A percentile compares a stretch with the other conserved stretches of the same genome.
These are phyloP conservation scores for Anser brachyrhynchus DNA, from an alignment of 2,113 vertebrate species.

Conservation along the genomic window DNA sequence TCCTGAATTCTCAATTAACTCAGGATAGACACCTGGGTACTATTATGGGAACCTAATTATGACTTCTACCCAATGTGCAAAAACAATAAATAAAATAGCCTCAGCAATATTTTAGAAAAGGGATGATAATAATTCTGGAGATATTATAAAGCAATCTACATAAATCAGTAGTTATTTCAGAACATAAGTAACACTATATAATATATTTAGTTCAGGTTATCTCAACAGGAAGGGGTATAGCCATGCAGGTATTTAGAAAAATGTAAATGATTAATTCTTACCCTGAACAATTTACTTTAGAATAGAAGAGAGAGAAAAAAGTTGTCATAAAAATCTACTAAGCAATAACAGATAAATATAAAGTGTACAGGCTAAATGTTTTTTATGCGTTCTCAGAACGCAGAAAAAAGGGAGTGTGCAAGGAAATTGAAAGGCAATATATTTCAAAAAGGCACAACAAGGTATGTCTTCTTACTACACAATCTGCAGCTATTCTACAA, in stretches of 20 bases:
- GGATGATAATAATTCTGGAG: background rate
- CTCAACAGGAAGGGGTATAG: background rate
- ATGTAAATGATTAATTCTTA: background rate
- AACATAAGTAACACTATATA: background rate
- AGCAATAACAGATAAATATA: background rate
- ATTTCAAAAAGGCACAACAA: background rate
- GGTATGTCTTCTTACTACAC: background rate
- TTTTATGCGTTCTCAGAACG: background rate
- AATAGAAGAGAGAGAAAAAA: background rate
- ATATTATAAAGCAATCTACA: background rate
- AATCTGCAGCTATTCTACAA: background rate
- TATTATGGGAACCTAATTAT: conserved; percentile 18
- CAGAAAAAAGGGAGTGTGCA: background rate
- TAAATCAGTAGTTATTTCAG: background rate
- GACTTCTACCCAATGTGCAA: background rate
- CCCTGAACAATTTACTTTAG: background rate
- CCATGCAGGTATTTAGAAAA: background rate
- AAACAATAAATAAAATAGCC: background rate
- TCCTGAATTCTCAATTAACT: conserved; percentile 51
- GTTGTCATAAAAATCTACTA: background rate
- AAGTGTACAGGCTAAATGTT: background rate
- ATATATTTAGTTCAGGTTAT: background rate
- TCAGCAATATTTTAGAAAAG: background rate
- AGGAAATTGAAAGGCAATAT: background rate
- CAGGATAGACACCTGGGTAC: conserved; percentile 27